Base-by-base conservation (phyloP, 2,113 vertebrate species). In the Gymnocephalus cernua region DNA sequence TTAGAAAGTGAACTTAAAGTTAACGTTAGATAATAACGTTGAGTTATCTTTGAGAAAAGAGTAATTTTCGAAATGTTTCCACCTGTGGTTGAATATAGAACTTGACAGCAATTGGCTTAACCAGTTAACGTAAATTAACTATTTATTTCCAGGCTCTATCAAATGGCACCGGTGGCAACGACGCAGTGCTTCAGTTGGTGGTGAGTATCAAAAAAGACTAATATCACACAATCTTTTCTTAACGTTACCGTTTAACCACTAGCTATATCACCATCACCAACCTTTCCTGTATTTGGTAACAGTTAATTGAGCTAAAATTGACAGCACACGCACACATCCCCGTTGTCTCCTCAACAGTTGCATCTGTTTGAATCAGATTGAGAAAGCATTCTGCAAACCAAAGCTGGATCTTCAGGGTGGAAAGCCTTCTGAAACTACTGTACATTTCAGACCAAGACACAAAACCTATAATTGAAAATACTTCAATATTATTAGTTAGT, bases 121-220 rank as follows among this genome's bases (percentile, higher is more conserved):
- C 1, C 16, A 19, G 16, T 19, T 27, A 23, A 27, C 27, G 8
- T n/a, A 16, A 81, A 54, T 11, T 18, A 11, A 25, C 0, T 13
- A 0, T 35, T 82, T 91, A 12, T 66, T 89, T 70, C 1, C 63
- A 96, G 95, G 91, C 91, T 76, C 89, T 96, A 9, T 86, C 88
- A 4, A 94, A 88, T 73, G 94, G 95, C 64, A 80, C 13, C 7
- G 48, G 85, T 29, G 71, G 73, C 1, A 91, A 51, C 53, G 94
- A 91, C 38, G 85, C 90, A 2, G 74, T 95, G 38, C 94, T 96
- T 57, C 95, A 96, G 74, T 48, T 94, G 53, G 88, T 95, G 91
- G 95, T 96, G 45, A 95, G 91, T 94, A 25, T 14, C 0, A 18
- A 3, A 21, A 19, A 13, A 41, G 4, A 1, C 16, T 2, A 41